phyloP scores from a whole-genome alignment of 2,888 invertebrate genomes.

The Tineola bisselliella region DNA sequence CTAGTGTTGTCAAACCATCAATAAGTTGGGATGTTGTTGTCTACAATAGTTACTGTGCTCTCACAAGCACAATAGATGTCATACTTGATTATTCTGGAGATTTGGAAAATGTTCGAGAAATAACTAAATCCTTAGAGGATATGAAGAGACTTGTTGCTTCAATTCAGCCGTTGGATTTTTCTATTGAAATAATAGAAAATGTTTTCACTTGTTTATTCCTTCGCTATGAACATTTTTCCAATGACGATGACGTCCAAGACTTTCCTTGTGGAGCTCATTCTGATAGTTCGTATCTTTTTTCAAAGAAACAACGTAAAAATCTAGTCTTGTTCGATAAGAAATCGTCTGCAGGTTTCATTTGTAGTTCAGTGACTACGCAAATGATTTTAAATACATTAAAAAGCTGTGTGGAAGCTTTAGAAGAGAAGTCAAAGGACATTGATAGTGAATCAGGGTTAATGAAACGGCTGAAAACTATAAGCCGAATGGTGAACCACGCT shows the following conservation, averaged over 20 bases:
- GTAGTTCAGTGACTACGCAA: slow-evolving; percentile 68
- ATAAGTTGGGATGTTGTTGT: slow-evolving; percentile 53
- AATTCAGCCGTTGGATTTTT: slow-evolving; percentile 52
- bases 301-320: slow-evolving; percentile 44
- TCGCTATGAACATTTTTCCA: slow-evolving; percentile 69
- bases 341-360: slow-evolving; percentile 62
- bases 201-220: slow-evolving; percentile 77
- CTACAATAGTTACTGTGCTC: slow-evolving; percentile 62
- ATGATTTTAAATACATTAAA: slow-evolving; percentile 68
- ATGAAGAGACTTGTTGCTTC: slow-evolving; percentile 55
- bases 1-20: slow-evolving; percentile 26
- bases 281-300: slow-evolving; percentile 60
- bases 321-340: slow-evolving; percentile 30
- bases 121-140: slow-evolving; percentile 51
- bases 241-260: slow-evolving; percentile 58
- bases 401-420: slow-evolving; percentile 58
- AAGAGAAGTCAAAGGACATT: slow-evolving; percentile 35
- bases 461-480: slow-evolving; percentile 39
- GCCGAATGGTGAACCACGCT: slow-evolving; percentile 71
- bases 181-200: slow-evolving; percentile 75
- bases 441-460: slow-evolving; percentile 30
- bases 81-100: slow-evolving; percentile 48
- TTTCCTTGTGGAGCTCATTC: slow-evolving; percentile 52
- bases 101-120: slow-evolving; percentile 37
- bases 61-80: slow-evolving; percentile 58